Percentiles rank a stretch among this genome's conserved stretches.
Evolutionary conservation across 2,113 vertebrate genomes (phyloP).

Genomic region (Hippopotamus amphibius): DNA sequence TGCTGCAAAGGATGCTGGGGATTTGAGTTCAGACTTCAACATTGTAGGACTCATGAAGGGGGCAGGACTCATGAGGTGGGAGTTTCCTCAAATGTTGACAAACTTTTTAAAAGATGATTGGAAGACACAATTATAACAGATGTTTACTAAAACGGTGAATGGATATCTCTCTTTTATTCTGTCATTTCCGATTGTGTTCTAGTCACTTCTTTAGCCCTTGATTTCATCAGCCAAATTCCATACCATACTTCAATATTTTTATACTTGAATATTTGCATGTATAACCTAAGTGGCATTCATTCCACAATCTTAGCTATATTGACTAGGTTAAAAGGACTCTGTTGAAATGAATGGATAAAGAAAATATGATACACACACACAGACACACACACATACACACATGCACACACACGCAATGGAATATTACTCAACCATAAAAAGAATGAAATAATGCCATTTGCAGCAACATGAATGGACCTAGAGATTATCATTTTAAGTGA

Average conservation of each 20-base stretch:
- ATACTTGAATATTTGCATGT: slow-evolving; percentile 4
- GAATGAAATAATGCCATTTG: not conserved
- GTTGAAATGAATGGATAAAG: not conserved
- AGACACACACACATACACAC: not conserved
- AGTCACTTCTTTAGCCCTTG: not conserved
- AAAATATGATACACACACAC: not conserved
- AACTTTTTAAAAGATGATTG: slow-evolving; percentile 1
- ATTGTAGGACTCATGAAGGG: not conserved
- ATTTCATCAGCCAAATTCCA: slow-evolving; percentile 10
- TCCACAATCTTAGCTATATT: not conserved
- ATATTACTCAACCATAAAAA: not conserved
- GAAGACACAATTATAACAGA: slow-evolving; percentile 2
- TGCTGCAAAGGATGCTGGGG: not conserved
- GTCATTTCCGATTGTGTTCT: not conserved
- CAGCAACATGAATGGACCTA: not conserved
- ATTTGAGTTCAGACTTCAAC: slow-evolving; percentile 20
- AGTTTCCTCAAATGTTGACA: not conserved
- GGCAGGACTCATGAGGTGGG: not conserved
- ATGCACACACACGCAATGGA: not conserved
- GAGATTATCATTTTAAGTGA: not conserved
- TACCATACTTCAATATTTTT: slow-evolving; percentile 31
- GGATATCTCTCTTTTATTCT: not conserved
- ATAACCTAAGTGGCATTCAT: not conserved
- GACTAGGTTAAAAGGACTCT: not conserved
- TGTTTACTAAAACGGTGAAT: not conserved